Conservation (phyloP, 2,113 vertebrate genomes). For the Protobothrops flavoviridis region DNA sequence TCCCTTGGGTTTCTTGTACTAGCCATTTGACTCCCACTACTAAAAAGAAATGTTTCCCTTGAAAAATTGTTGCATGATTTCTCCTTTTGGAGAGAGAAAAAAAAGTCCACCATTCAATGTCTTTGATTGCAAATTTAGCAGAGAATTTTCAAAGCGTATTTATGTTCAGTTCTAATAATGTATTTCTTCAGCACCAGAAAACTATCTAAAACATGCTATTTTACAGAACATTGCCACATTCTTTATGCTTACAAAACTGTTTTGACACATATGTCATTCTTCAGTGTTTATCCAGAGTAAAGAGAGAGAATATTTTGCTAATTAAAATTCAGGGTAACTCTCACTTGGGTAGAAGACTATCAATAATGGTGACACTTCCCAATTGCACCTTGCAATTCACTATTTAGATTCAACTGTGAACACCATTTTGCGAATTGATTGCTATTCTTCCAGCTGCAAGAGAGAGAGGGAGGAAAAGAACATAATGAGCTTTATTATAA, state of each 20-base stretch:
- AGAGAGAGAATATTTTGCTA: conserved; percentile 45
- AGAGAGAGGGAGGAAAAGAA: conserved; percentile 5
- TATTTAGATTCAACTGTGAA: conserved; percentile 46
- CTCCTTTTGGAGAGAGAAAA: neutral
- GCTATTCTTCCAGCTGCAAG: conserved; percentile 47
- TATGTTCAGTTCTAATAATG: neutral
- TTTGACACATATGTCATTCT: conserved; percentile 1
- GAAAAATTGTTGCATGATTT: neutral
- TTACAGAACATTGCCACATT: neutral
- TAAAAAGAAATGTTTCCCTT: neutral
- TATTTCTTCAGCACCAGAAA: neutral
- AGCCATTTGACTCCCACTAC: neutral
- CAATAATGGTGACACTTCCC: conserved; percentile 67
- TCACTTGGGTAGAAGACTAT: conserved; percentile 41
- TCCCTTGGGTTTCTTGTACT: neutral
- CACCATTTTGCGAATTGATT: conserved; percentile 54
- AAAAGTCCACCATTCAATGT: neutral
- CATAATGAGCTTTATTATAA: conserved; percentile 36
- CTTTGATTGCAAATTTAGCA: neutral
- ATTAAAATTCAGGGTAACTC: conserved; percentile 65
- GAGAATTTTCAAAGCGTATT: neutral
- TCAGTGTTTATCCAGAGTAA: conserved; percentile 39
- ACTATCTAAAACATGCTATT: neutral
- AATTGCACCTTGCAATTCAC: conserved; percentile 53
- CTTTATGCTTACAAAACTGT: conserved; percentile 41